Percentiles rank a stretch among this genome's conserved stretches.
phyloP scores from a whole-genome alignment of 2,888 invertebrate genomes.

The Trichogramma dendrolimi region DNA sequence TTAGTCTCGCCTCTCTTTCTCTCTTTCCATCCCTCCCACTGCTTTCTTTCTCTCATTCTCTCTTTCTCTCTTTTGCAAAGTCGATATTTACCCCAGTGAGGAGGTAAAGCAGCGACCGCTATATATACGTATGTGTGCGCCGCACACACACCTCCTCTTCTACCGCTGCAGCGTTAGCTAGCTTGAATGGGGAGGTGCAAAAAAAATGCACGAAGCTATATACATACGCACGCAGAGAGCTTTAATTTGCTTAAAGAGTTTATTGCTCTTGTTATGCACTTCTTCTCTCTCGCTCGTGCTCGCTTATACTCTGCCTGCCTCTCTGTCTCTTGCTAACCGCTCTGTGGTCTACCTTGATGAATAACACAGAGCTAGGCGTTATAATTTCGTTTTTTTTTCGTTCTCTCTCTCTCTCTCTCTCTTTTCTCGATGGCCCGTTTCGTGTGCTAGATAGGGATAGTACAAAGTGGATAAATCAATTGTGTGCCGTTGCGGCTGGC shows the following conservation, averaged over 20 bases:
- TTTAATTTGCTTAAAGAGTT: slow-evolving; percentile 24
- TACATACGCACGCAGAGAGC: background rate
- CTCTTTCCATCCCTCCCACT: too few relatives aligned
- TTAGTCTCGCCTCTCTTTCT: too few relatives aligned
- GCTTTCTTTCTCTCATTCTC: too few relatives aligned
- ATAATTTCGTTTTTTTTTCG: background rate
- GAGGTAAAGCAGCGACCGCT: background rate
- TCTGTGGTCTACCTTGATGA: too few relatives aligned
- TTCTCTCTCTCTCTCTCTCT: slow-evolving; percentile 1
- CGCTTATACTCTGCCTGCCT: background rate
- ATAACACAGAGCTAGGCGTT: background rate
- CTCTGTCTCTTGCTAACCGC: slow-evolving; percentile 7
- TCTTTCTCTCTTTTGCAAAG: slow-evolving; percentile 3
- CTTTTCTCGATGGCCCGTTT: background rate
- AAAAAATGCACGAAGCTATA: too few relatives aligned
- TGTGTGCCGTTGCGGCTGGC: too few relatives aligned
- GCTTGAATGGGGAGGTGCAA: too few relatives aligned
- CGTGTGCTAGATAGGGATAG: background rate
- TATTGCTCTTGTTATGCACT: slow-evolving; percentile 11
- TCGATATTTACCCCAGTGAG: slow-evolving; percentile 22
- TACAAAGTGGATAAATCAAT: too few relatives aligned
- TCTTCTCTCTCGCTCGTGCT: background rate
- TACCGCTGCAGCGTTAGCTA: too few relatives aligned
- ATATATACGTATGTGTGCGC: too few relatives aligned
- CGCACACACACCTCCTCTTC: too few relatives aligned